Conservation (phyloP, 2,888 invertebrate species). For the Leucania comma region DNA sequence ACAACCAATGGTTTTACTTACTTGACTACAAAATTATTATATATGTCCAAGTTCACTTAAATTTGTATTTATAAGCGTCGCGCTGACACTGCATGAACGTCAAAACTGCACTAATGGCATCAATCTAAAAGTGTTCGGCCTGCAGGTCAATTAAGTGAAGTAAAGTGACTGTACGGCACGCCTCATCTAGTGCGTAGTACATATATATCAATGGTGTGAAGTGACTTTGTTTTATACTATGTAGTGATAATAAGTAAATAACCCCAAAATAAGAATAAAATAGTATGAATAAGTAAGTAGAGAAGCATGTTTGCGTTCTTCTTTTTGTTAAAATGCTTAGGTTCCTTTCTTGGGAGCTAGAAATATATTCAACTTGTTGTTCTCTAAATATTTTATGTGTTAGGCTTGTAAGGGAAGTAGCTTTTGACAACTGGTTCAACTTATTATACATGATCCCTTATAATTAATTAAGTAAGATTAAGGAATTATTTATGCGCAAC, state of each 20-base stretch:
- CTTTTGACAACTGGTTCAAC: not conserved
- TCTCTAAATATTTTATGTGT: not conserved
- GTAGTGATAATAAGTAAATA: not conserved
- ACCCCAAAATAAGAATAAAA: not conserved
- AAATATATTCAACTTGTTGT: slow-evolving; percentile 5
- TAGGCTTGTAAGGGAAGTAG: not conserved
- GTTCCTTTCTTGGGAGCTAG: not conserved
- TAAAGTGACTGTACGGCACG: no score
- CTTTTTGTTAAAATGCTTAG: not conserved
- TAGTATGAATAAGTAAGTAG: not conserved
- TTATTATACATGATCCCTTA: not conserved
- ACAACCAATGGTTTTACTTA: no score
- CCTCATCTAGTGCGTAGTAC: no score
- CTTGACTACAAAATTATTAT: no score
- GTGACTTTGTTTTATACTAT: not conserved
- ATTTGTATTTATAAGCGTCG: no score
- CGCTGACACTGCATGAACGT: no score
- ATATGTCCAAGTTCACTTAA: no score
- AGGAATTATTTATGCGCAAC: not conserved
- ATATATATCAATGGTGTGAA: no score
- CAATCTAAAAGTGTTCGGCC: no score
- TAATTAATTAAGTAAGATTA: no score
- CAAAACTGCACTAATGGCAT: no score
- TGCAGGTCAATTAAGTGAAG: no score
- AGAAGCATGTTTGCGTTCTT: not conserved